These are phyloP conservation scores for Rachycentron canadum DNA, from an alignment of 2,797 vertebrate genomes.

Conservation along the genomic window DNA sequence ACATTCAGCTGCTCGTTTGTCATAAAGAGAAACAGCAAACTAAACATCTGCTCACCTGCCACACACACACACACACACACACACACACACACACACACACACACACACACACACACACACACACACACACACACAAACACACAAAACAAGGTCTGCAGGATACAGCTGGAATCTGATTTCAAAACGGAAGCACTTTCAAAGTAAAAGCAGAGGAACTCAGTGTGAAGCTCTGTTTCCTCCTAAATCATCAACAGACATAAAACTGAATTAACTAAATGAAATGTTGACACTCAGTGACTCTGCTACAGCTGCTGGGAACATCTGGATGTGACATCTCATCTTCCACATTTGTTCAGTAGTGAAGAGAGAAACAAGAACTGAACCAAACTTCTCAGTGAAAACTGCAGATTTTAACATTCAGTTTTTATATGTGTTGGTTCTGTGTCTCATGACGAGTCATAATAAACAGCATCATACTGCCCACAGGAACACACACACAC, in stretches of 20 bases:
- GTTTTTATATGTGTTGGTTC: no score
- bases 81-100: slow-evolving; percentile 2
- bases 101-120: background rate
- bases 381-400: background rate
- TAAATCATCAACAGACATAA: background rate
- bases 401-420: background rate
- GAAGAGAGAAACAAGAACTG: background rate
- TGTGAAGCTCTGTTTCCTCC: no score
- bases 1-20: slow-evolving; percentile 67
- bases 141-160: slow-evolving; percentile 16
- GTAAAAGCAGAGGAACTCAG: background rate
- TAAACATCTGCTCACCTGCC: slow-evolving; percentile 65
- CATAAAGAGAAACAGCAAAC: slow-evolving; percentile 54
- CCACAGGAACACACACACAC: background rate
- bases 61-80: slow-evolving; percentile 9
- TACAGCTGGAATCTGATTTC: background rate
- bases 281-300: background rate
- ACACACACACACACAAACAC: background rate
- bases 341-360: no score
- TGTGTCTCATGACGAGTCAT: no score
- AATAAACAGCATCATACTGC: no score
- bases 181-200: slow-evolving; percentile 6
- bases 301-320: background rate
- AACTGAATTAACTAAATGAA: background rate
- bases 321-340: background rate